Base-by-base conservation (phyloP, 1,140 invertebrate genomes). In the Pararge aegeria region DNA sequence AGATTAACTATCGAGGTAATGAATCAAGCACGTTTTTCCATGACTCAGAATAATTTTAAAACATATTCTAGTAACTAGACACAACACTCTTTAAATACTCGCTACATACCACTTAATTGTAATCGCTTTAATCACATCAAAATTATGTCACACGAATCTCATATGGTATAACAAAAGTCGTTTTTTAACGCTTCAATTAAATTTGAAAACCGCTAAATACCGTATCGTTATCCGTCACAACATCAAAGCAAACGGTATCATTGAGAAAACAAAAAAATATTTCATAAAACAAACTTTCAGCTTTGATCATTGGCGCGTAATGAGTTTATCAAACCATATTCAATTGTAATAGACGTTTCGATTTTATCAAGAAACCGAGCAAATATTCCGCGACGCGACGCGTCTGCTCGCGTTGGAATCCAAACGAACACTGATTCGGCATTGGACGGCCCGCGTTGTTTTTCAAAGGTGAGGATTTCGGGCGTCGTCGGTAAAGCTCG, bases 401-500 rank as follows among this genome's bases (percentile, higher is more conserved):
- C 79, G 61, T 59, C 80, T 70, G 34, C 52, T 34, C 68, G 58
- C 75, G 51, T 42, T 61, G 68, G 70, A 52, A 56, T 58, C 56
- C 76, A 55, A 78, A 54, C 74, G 62, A 70, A 66, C 77, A 88
- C 85, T 88, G 85, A 81, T 79, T 83, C 83, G 73, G 74, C 67
- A 80, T 83, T 84, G 81, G 82, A 73, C 21, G 46, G 42, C 3
- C 10, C 18, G 16, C 72, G 76, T 61, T 73, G 70, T 76, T 77
- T 78, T 84, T 72, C 67, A 87, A 87, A 87, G 85, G 85, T 87
- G 82, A 88, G 85, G 75, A 79, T 71, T 75, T 80, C 83, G 78
- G 56, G 30, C 44, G 42, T 38, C 42, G 70, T 78, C 85, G 83
- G 72, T 52, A 16, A 18, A 27, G 51, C 55, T 84, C 83, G 84